Conservation (phyloP, 2,888 invertebrate genomes). For the Sphaerophoria rueppellii region DNA sequence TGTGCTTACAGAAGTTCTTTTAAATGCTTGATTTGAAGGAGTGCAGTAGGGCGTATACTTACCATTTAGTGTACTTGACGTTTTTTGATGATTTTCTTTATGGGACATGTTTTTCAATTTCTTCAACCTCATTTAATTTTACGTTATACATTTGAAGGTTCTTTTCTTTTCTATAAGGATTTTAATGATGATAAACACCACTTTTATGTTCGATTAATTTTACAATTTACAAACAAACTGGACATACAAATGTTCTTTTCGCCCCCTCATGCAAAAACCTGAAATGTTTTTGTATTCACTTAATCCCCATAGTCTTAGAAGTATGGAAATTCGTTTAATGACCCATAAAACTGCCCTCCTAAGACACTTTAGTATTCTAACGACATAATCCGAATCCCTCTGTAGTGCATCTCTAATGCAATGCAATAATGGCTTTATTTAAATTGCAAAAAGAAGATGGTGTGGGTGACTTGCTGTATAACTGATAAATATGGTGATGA, state of each 20-base stretch:
- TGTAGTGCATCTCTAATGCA: slow-evolving; percentile 33
- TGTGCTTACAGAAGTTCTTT: too few species aligned
- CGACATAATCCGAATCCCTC: slow-evolving; percentile 6
- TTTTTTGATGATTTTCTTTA: too few species aligned
- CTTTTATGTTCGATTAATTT: neutral
- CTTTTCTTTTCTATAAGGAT: neutral
- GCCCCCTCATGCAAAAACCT: neutral
- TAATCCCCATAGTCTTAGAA: neutral
- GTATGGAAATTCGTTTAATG: slow-evolving; percentile 31
- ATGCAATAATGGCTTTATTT: slow-evolving; percentile 30
- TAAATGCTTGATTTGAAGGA: too few species aligned
- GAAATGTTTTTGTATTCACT: neutral
- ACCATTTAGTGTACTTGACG: too few species aligned
- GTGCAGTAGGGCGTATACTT: too few species aligned
- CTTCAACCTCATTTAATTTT: too few species aligned
- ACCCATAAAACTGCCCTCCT: slow-evolving; percentile 20
- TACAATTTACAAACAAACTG: neutral
- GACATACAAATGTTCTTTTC: neutral
- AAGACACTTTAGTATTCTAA: neutral
- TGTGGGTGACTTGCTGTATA: neutral
- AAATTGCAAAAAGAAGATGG: neutral
- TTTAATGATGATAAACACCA: neutral
- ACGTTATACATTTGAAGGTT: too few species aligned
- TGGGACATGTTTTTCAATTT: too few species aligned
- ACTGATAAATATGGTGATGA: slow-evolving; percentile 23